Evolutionary conservation across 2,113 vertebrate species (phyloP), one percentile per base, ranked within the genome.

Genomic region (Pomatostomus ruficeps): DNA sequence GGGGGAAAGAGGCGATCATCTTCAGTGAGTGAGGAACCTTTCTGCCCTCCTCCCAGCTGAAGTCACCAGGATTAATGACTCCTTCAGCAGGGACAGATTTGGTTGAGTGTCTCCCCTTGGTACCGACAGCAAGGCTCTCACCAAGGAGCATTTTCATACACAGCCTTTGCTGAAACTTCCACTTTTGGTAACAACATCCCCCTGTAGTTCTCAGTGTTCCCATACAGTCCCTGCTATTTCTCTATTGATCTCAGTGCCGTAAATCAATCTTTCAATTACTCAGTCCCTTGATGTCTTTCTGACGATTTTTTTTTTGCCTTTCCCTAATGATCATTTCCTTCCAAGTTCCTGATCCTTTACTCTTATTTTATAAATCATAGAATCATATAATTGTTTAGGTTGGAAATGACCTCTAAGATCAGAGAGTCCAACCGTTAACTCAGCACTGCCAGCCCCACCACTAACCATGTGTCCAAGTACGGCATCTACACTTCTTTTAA

Each of bases 221-320:
- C 68, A 88, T 73, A 57, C 62, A 92, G 75, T 46, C 80, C 85
- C 73, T 88, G 82, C 57, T 86, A 95, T 54, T 88, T 73, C 68
- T 86, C 62, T 88, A 96, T 93, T 90, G 85, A 95, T 95, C 85
- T 92, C 88, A 25, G 36, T 24, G 49, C 43, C 82, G 76, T 76
- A 96, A 97, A 76, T 95, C 95, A 95, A 92, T 95, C 93, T 96
- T 97, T 86, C 89, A 96, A 83, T 91, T 96, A 96, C 84, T 93
- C 92, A 70, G 72, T 46, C 65, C 20, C 89, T 95, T 91, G 78
- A 91, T 70, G 85, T 76, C 82, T 94, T 94, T 76, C 59, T 87
- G 91, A 66, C 14, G 7, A 65, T 45, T 89, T 85, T 79, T 82
- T 78, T 79, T 91, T 72, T 63, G 49, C 67, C 82, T 91, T 88